These are phyloP conservation scores for Aradus depressus DNA, from an alignment of 2,888 invertebrate genomes.

Conservation along the genomic window DNA sequence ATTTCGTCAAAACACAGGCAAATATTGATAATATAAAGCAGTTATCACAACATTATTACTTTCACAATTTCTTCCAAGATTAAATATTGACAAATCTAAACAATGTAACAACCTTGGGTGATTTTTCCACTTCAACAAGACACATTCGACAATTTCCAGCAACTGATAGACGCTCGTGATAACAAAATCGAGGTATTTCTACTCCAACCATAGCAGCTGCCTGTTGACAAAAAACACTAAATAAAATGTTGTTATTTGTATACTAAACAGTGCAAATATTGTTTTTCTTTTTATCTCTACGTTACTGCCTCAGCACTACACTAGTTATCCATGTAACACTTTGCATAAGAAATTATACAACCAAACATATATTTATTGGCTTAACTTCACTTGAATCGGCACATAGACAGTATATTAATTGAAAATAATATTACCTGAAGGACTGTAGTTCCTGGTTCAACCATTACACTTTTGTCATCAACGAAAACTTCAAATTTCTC, in stretches of 20 bases:
- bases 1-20: too few relatives aligned
- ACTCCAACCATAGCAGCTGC: constrained; percentile 91
- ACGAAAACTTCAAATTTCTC: constrained; percentile 91
- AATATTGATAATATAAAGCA: too few relatives aligned
- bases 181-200: constrained; percentile 98
- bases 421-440: constrained; percentile 55
- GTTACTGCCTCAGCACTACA: too few relatives aligned
- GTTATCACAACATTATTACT: too few relatives aligned
- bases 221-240: constrained; percentile 41
- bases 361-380: background rate
- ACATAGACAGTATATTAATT: background rate
- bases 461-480: constrained; percentile 88
- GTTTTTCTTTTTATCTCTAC: too few relatives aligned
- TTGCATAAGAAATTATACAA: background rate
- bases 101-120: constrained; percentile 80
- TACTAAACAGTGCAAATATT: background rate
- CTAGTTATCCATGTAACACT: too few relatives aligned
- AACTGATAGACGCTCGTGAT: constrained; percentile 94
- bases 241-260: background rate
- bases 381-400: background rate
- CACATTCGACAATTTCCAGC: constrained; percentile 99
- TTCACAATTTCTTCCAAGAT: too few relatives aligned
- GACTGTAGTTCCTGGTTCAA: constrained; percentile 93
- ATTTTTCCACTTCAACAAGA: constrained; percentile 96
- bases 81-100: too few relatives aligned